A percentile compares a stretch with the other conserved stretches of the same genome.
Evolutionary conservation across 2,113 vertebrate genomes (phyloP).

Genomic region (Microtus oregoni): DNA sequence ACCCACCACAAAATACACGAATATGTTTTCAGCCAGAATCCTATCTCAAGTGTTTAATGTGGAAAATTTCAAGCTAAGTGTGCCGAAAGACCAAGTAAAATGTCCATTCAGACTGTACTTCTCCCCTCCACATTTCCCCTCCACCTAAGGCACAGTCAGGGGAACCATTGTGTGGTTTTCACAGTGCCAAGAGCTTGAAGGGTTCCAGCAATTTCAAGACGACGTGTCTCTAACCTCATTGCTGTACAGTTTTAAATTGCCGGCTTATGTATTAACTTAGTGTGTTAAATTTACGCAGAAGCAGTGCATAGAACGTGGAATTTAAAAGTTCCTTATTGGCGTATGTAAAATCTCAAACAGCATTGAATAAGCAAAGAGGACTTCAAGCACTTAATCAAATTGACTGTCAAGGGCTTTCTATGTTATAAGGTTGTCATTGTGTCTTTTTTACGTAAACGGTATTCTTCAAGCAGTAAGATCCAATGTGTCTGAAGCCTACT

Average conservation of each 20-base stretch:
- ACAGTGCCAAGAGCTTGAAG: neutral
- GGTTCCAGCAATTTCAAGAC: slow-evolving; percentile 46
- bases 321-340: slow-evolving; percentile 35
- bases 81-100: slow-evolving; percentile 54
- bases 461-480: slow-evolving; percentile 45
- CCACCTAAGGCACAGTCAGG: neutral
- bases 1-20: neutral
- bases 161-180: neutral
- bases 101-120: slow-evolving; percentile 54
- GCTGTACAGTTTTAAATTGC: slow-evolving; percentile 20
- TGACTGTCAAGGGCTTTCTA: slow-evolving; percentile 49
- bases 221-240: neutral
- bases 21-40: slow-evolving; percentile 29
- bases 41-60: slow-evolving; percentile 41
- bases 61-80: slow-evolving; percentile 53
- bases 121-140: slow-evolving; percentile 7
- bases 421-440: slow-evolving; percentile 23
- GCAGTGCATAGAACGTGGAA: neutral
- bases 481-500: slow-evolving; percentile 43
- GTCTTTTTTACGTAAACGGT: slow-evolving; percentile 61
- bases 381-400: slow-evolving; percentile 45
- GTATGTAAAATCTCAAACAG: slow-evolving; percentile 51
- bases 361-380: slow-evolving; percentile 26
- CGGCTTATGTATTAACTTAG: slow-evolving; percentile 50
- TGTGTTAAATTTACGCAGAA: slow-evolving; percentile 13